A percentile compares a stretch with the other conserved stretches of the same genome.
Conservation (phyloP, 2,797 vertebrate genomes). For the Crocidura indochinensis region DNA sequence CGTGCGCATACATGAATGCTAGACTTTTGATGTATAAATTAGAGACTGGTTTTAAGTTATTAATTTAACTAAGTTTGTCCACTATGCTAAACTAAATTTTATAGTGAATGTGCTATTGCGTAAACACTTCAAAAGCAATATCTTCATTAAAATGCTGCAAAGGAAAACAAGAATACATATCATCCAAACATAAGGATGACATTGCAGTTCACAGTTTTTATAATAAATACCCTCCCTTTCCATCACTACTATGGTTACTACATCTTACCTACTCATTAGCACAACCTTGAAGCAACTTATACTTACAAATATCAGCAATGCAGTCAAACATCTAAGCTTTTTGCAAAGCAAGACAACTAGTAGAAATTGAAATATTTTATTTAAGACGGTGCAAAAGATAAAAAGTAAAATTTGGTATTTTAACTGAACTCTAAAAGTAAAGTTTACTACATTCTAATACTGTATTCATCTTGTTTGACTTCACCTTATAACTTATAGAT, state of each 20-base stretch:
- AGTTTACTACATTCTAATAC: conserved; percentile 68
- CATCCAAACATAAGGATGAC: conserved; percentile 85
- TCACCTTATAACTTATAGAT: conserved; percentile 74
- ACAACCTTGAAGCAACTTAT: conserved; percentile 86
- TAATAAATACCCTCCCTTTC: conserved; percentile 91
- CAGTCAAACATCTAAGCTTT: conserved; percentile 76
- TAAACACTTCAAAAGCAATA: conserved; percentile 88
- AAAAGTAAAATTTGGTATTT: conserved; percentile 69
- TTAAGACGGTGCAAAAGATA: conserved; percentile 86
- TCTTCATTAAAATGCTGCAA: conserved; percentile 87
- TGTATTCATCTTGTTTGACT: conserved; percentile 63
- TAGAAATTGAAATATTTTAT: conserved; percentile 81
- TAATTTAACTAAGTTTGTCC: conserved; percentile 86
- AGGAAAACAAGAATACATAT: conserved; percentile 81
- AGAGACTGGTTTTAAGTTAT: conserved; percentile 80
- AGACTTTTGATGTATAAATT: conserved; percentile 83
- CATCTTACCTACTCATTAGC: conserved; percentile 83
- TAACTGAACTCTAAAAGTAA: conserved; percentile 82
- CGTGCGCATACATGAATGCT: conserved; percentile 85
- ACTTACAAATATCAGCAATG: conserved; percentile 80
- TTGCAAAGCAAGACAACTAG: conserved; percentile 84
- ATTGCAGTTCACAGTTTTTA: conserved; percentile 91
- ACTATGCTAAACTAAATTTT: conserved; percentile 87
- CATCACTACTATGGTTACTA: conserved; percentile 85
- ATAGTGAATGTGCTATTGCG: conserved; percentile 84